These are phyloP conservation scores for Thomomys bottae DNA, from an alignment of 2,113 vertebrate species.

Conservation along the genomic window DNA sequence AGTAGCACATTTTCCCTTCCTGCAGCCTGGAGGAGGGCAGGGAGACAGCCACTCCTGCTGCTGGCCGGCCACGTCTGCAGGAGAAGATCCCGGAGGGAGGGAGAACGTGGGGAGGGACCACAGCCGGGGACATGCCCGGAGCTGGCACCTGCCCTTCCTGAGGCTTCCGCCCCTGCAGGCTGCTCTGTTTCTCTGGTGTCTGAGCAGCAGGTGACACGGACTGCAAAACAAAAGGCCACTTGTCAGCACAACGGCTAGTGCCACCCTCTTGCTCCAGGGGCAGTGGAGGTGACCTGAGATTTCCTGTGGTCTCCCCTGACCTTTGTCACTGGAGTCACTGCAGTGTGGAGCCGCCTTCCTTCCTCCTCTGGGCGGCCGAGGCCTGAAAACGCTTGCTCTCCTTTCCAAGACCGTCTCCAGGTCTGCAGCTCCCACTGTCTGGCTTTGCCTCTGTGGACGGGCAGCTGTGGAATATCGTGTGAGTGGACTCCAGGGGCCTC, in stretches of 20 bases:
- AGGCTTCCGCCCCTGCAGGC: rapidly evolving
- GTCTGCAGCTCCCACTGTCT: rapidly evolving
- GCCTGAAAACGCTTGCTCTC: not conserved
- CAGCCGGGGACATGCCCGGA: too few species aligned
- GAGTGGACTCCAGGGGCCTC: not conserved
- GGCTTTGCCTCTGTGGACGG: rapidly evolving
- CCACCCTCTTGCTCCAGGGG: not conserved
- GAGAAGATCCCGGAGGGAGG: too few species aligned
- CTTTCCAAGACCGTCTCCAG: too few species aligned
- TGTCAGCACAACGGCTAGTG: rapidly evolving
- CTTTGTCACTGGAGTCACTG: not conserved
- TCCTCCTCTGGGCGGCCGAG: not conserved
- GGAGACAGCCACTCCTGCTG: not conserved
- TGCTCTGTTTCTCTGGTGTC: not conserved
- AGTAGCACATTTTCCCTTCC: not conserved
- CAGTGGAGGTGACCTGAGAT: not conserved
- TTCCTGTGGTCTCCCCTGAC: not conserved
- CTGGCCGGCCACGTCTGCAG: too few species aligned
- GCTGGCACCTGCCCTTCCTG: too few species aligned
- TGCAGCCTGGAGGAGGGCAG: not conserved
- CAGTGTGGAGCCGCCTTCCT: too few species aligned
- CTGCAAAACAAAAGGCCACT: rapidly evolving
- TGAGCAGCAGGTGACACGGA: rapidly evolving
- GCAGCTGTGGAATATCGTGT: rapidly evolving
- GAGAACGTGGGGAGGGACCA: too few species aligned